Conservation (phyloP, 1,140 invertebrate species). For the Hormaphis cornu region DNA sequence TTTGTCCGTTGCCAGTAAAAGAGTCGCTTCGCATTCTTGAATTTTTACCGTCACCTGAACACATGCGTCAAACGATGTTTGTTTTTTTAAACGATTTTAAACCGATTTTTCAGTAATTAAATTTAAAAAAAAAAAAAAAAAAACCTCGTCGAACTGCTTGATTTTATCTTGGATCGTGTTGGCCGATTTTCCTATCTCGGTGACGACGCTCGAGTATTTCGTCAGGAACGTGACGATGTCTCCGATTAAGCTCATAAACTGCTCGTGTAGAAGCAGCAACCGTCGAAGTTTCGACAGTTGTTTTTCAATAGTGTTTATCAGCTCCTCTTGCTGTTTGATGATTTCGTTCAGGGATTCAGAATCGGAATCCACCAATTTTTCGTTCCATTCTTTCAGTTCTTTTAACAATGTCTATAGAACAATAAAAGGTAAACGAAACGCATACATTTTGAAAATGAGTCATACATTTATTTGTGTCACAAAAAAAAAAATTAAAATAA, state of each 20-base stretch:
- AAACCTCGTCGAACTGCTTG: conserved; percentile 69
- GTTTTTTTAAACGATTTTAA: too few relatives aligned
- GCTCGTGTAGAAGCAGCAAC: conserved; percentile 68
- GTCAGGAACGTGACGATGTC: conserved; percentile 79
- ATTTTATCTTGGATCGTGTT: conserved; percentile 77
- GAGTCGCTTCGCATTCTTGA: conserved; percentile 76
- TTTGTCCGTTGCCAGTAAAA: conserved; percentile 78
- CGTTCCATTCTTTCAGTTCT: conserved; percentile 69
- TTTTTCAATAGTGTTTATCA: conserved; percentile 70
- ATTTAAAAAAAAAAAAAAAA: conserved; percentile 8
- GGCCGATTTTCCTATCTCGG: conserved; percentile 71
- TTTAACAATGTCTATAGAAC: conserved; percentile 53
- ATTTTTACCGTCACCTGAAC: conserved; percentile 60
- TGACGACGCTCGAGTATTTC: conserved; percentile 75
- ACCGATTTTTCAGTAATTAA: background rate
- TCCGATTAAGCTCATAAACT: conserved; percentile 72
- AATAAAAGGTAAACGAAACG: too few relatives aligned
- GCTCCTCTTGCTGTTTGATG: conserved; percentile 69
- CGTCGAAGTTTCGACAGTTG: conserved; percentile 67
- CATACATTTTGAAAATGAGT: too few relatives aligned
- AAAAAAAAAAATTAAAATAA: background rate
- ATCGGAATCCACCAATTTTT: conserved; percentile 66
- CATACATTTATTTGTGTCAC: background rate
- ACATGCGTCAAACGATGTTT: background rate
- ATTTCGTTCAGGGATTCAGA: conserved; percentile 64